A percentile compares a stretch with the other conserved stretches of the same genome.
Evolutionary conservation across 2,888 invertebrate species (phyloP).

Genomic region (Megaustenia siamemsis): DNA sequence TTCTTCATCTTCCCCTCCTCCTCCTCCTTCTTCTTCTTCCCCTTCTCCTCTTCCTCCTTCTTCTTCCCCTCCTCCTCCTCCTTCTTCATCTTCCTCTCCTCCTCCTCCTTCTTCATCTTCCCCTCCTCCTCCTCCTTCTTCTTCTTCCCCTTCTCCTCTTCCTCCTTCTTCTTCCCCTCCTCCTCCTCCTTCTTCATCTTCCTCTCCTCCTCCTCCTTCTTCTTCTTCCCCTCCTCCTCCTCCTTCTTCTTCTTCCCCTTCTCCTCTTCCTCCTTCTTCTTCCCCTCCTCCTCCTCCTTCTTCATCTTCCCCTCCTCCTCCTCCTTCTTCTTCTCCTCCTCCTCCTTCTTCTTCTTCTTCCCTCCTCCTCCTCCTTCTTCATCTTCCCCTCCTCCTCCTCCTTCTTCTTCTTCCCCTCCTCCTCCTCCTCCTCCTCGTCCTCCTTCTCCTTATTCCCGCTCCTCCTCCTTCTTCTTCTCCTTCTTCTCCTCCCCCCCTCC

Average conservation of each 20-base stretch:
- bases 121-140: background rate
- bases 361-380: too few species aligned
- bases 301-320: too few species aligned
- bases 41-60: background rate
- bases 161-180: background rate
- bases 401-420: background rate
- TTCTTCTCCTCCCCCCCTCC: constrained; percentile 13
- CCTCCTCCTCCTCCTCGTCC: too few species aligned
- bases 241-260: background rate
- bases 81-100: background rate
- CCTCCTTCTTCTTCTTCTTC: background rate
- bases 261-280: background rate
- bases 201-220: background rate
- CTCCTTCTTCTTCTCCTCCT: background rate
- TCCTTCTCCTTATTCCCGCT: too few species aligned
- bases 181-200: background rate
- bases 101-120: background rate
- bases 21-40: background rate
- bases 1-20: too few species aligned
- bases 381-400: background rate
- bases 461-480: background rate
- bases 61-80: background rate
- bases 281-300: background rate
- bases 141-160: background rate
- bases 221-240: background rate